phyloP scores from a whole-genome alignment of 2,888 invertebrate species.

The Lepidonotus clava region DNA sequence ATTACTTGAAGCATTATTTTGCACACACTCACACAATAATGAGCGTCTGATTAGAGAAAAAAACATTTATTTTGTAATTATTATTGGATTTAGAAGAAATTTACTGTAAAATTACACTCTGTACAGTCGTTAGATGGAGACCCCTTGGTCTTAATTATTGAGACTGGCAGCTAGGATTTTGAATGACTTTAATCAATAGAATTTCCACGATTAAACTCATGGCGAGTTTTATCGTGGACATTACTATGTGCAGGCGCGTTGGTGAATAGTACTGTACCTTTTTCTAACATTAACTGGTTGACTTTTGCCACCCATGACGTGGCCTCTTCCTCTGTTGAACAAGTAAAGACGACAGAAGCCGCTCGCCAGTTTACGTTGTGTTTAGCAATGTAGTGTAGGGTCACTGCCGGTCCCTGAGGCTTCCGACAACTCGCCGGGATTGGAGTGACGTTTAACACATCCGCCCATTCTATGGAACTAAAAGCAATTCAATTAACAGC shows the following conservation, averaged over 20 bases:
- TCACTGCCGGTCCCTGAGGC: constrained; percentile 11
- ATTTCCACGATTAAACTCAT: neutral
- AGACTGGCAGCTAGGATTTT: no score
- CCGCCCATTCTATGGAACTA: constrained; percentile 36
- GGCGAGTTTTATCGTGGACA: no score
- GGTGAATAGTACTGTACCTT: no score
- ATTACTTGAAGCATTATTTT: neutral
- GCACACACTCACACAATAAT: neutral
- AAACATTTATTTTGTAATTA: no score
- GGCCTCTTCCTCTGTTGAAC: neutral
- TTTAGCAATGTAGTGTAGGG: constrained; percentile 1
- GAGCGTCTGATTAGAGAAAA: neutral
- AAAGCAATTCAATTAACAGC: neutral
- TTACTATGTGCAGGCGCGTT: no score
- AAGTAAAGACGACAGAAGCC: neutral
- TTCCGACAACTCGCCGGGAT: constrained; percentile 2
- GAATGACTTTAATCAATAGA: neutral
- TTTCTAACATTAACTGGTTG: neutral
- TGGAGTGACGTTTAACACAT: constrained; percentile 3
- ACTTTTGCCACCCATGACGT: neutral
- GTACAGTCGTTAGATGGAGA: no score
- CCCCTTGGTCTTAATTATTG: no score
- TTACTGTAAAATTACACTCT: no score
- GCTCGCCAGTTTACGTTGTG: neutral
- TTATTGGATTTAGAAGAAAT: no score